These are phyloP conservation scores for Pseudolycoriella hygida DNA, from an alignment of 2,888 invertebrate genomes.

Conservation along the genomic window DNA sequence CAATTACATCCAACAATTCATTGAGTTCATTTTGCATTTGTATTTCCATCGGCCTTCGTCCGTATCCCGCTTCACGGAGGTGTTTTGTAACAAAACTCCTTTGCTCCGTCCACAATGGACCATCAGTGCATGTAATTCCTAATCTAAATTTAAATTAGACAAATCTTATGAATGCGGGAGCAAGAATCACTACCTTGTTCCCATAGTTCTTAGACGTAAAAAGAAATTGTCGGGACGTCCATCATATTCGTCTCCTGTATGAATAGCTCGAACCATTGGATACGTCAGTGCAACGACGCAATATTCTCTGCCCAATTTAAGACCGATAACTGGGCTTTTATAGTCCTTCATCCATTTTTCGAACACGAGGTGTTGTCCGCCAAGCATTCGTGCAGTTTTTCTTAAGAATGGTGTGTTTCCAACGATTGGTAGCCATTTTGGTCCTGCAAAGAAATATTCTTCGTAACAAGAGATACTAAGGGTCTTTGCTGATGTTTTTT, in stretches of 20 bases:
- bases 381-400: constrained; percentile 20
- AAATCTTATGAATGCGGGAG: neutral
- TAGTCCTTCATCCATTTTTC: constrained; percentile 30
- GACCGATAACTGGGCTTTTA: constrained; percentile 34
- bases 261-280: constrained; percentile 32
- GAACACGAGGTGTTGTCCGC: constrained; percentile 35
- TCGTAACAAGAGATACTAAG: neutral
- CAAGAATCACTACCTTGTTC: constrained; percentile 25
- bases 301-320: constrained; percentile 35
- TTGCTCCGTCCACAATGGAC: constrained; percentile 36
- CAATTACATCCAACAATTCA: constrained; percentile 23
- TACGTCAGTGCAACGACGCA: constrained; percentile 37
- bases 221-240: constrained; percentile 50
- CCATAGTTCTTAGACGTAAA: constrained; percentile 41
- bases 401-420: constrained; percentile 24
- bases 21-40: constrained; percentile 36
- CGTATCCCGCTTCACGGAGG: constrained; percentile 37
- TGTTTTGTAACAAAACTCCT: constrained; percentile 35
- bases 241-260: constrained; percentile 39
- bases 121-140: constrained; percentile 40
- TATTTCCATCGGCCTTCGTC: constrained; percentile 33
- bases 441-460: constrained; percentile 16
- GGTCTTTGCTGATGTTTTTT: neutral
- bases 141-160: constrained; percentile 12
- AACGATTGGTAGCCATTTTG: constrained; percentile 23